Conservation (phyloP, 30 jellyfish, hydroid and myxozoan species). For the Calvadosia cruxmelitensis region DNA sequence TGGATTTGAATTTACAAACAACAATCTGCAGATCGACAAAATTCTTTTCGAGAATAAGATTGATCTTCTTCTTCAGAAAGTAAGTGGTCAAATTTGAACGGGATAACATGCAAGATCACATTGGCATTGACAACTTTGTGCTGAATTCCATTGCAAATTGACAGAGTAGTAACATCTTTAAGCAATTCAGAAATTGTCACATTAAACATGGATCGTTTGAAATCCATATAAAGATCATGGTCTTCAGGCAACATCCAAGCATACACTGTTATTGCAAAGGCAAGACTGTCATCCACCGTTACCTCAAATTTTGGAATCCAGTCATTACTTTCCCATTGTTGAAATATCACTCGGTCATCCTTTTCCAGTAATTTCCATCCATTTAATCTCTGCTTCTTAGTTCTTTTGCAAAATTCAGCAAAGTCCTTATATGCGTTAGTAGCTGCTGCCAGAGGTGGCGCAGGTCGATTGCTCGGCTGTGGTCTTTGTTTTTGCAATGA, state of each 20-base stretch:
- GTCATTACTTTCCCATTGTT: background rate
- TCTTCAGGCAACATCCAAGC: slow-evolving; percentile 34
- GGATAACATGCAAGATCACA: background rate
- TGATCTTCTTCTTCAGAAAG: too few relatives aligned
- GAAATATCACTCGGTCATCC: background rate
- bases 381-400: background rate
- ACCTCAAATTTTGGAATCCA: slow-evolving; percentile 7
- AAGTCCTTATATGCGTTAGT: slow-evolving; percentile 1
- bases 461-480: slow-evolving; percentile 1
- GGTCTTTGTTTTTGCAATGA: slow-evolving; percentile 8
- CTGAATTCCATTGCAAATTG: slow-evolving; percentile 18
- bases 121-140: background rate
- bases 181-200: slow-evolving; percentile 22
- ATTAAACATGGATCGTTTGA: slow-evolving; percentile 20
- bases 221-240: slow-evolving; percentile 8
- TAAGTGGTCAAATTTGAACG: too few relatives aligned
- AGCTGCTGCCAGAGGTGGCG: background rate
- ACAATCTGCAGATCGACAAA: background rate
- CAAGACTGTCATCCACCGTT: slow-evolving; percentile 12
- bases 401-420: slow-evolving; percentile 8
- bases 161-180: background rate
- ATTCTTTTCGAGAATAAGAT: background rate
- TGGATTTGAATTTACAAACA: too few relatives aligned
- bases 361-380: slow-evolving; percentile 11
- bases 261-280: slow-evolving; percentile 11